phyloP scores from a whole-genome alignment of 1,140 invertebrate species.

The Cyphomyrmex costatus region DNA sequence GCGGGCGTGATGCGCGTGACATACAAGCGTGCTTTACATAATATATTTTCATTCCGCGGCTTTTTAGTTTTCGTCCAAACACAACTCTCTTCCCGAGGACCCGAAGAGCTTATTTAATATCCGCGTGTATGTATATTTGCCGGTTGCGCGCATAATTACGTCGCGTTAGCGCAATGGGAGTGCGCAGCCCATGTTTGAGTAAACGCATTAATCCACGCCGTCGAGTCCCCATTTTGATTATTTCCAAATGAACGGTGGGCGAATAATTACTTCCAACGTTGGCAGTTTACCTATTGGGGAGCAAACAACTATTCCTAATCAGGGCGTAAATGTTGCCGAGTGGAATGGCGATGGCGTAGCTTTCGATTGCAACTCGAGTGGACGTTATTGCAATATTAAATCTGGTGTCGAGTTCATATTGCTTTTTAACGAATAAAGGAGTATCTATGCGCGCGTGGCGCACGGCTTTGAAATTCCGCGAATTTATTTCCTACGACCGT shows the following conservation, averaged over 20 bases:
- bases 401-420: background rate
- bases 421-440: constrained; percentile 26
- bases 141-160: constrained; percentile 53
- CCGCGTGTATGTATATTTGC: constrained; percentile 3
- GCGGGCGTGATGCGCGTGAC: background rate
- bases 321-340: constrained; percentile 17
- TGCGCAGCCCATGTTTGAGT: constrained; percentile 31
- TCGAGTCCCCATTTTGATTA: constrained; percentile 59
- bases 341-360: constrained; percentile 16
- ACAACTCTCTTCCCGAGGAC: constrained; percentile 32
- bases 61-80: constrained; percentile 10
- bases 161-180: constrained; percentile 46
- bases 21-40: constrained; percentile 42
- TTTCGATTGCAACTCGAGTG: constrained; percentile 1
- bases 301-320: constrained; percentile 60
- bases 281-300: constrained; percentile 56
- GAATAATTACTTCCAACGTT: constrained; percentile 63
- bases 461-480: constrained; percentile 33
- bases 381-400: constrained; percentile 41
- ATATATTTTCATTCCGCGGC: constrained; percentile 48
- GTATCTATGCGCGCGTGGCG: background rate
- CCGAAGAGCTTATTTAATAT: constrained; percentile 53
- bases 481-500: constrained; percentile 35
- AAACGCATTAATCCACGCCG: constrained; percentile 59
- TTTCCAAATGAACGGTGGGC: constrained; percentile 62